Conservation (phyloP, 1,140 invertebrate species). For the Drosophila nasuta region DNA sequence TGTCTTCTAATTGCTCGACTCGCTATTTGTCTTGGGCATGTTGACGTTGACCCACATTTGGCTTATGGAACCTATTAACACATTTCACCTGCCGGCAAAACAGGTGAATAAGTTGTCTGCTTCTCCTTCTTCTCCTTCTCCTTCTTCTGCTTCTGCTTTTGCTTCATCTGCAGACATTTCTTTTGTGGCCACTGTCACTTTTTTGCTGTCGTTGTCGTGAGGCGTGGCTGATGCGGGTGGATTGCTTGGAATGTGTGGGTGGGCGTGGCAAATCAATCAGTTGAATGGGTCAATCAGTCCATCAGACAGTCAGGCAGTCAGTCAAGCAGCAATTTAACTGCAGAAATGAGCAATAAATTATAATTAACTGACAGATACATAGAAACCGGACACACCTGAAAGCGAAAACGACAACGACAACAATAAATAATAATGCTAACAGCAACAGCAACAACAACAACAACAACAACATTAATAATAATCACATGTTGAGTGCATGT, state of each 20-base stretch:
- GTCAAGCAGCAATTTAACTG: constrained; percentile 26
- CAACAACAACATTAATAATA: constrained; percentile 18
- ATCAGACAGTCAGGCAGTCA: constrained; percentile 27
- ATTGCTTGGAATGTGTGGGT: not conserved
- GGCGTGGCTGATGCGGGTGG: constrained; percentile 12
- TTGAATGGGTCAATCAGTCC: constrained; percentile 26
- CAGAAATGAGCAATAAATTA: constrained; percentile 45
- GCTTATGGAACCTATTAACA: constrained; percentile 80
- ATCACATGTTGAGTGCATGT: constrained; percentile 11
- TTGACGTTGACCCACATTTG: constrained; percentile 68
- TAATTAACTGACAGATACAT: constrained; percentile 33
- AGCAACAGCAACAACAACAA: constrained; percentile 24
- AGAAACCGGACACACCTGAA: constrained; percentile 32
- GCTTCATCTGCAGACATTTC: not conserved
- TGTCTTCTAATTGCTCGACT: constrained; percentile 58
- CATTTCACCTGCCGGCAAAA: constrained; percentile 66
- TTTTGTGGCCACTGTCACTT: constrained; percentile 24
- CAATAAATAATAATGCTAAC: constrained; percentile 52
- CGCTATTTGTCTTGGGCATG: constrained; percentile 59
- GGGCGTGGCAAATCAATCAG: constrained; percentile 35
- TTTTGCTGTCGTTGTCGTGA: constrained; percentile 30
- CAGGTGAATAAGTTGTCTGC: constrained; percentile 59
- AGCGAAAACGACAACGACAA: constrained; percentile 48
- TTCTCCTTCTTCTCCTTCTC: constrained; percentile 36
- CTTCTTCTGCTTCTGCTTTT: constrained; percentile 33